These are phyloP conservation scores for Chaetodon auriga DNA, from an alignment of 2,113 vertebrate genomes.

Conservation along the genomic window DNA sequence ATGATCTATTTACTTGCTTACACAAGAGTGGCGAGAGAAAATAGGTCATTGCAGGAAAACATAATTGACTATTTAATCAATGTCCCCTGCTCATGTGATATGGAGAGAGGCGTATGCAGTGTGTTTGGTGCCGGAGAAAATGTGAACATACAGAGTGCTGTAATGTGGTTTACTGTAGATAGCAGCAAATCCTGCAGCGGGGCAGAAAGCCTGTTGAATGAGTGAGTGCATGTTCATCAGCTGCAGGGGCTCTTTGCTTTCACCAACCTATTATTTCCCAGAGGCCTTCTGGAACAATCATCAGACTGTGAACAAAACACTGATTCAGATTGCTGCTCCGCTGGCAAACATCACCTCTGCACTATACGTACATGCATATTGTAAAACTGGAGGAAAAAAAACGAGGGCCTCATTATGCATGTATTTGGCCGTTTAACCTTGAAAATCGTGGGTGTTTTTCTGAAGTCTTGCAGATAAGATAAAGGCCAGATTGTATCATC, in stretches of 20 bases:
- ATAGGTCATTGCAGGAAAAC: slow-evolving; percentile 56
- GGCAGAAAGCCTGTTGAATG: slow-evolving; percentile 65
- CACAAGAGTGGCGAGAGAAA: slow-evolving; percentile 29
- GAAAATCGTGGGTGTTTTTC: slow-evolving; percentile 15
- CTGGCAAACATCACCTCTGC: slow-evolving; percentile 53
- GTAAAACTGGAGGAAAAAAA: slow-evolving; percentile 12
- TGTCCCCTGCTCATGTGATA: slow-evolving; percentile 39
- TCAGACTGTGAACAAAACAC: slow-evolving; percentile 76
- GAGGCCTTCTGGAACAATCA: slow-evolving; percentile 80
- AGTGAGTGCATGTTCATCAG: slow-evolving; percentile 60
- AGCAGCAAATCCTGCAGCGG: slow-evolving; percentile 28
- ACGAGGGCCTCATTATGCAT: slow-evolving; percentile 21
- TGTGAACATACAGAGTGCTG: slow-evolving; percentile 4
- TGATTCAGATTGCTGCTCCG: slow-evolving; percentile 54
- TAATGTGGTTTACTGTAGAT: slow-evolving; percentile 34
- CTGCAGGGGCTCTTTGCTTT: slow-evolving; percentile 55
- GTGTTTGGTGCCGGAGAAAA: slow-evolving; percentile 38
- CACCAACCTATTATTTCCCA: slow-evolving; percentile 66
- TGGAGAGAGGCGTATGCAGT: neutral
- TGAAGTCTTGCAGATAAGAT: slow-evolving; percentile 24
- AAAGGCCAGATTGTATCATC: slow-evolving; percentile 53
- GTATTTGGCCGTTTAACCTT: slow-evolving; percentile 48
- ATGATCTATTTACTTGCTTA: slow-evolving; percentile 24
- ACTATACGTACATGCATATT: slow-evolving; percentile 9
- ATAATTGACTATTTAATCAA: slow-evolving; percentile 62